These are phyloP conservation scores for Dinomys branickii DNA, from an alignment of 2,113 vertebrate species.

Conservation along the genomic window DNA sequence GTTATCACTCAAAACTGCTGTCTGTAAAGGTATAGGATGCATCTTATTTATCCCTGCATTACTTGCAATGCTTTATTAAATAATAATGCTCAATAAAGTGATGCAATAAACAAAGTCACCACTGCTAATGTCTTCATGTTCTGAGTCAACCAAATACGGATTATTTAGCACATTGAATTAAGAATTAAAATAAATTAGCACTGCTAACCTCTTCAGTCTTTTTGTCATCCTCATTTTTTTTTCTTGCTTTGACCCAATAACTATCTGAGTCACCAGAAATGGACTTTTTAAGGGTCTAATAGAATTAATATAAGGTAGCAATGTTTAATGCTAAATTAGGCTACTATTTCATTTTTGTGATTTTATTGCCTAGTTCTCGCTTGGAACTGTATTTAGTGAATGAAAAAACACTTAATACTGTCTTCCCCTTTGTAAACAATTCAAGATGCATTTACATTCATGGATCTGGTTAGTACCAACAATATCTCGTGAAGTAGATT, in stretches of 20 bases:
- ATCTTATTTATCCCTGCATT: not conserved
- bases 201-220: not conserved
- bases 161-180: not conserved
- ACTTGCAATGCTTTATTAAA: slow-evolving; percentile 45
- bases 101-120: slow-evolving; percentile 38
- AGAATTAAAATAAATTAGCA: slow-evolving; percentile 41
- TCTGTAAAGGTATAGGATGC: not conserved
- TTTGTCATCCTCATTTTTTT: not conserved
- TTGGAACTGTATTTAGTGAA: not conserved
- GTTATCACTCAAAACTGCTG: not conserved
- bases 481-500: not conserved
- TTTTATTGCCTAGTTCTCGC: not conserved
- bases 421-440: not conserved
- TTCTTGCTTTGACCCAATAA: not conserved
- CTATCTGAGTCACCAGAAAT: slow-evolving; percentile 15
- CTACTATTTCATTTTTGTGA: not conserved
- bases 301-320: not conserved
- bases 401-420: slow-evolving; percentile 47
- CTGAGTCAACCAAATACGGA: slow-evolving; percentile 40
- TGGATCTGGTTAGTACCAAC: not conserved
- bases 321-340: not conserved
- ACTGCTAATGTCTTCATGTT: not conserved
- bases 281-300: not conserved
- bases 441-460: slow-evolving; percentile 34
- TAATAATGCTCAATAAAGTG: slow-evolving; percentile 42